Evolutionary conservation across 2,113 vertebrate genomes (phyloP).

Genomic region (Isichthys henryi): DNA sequence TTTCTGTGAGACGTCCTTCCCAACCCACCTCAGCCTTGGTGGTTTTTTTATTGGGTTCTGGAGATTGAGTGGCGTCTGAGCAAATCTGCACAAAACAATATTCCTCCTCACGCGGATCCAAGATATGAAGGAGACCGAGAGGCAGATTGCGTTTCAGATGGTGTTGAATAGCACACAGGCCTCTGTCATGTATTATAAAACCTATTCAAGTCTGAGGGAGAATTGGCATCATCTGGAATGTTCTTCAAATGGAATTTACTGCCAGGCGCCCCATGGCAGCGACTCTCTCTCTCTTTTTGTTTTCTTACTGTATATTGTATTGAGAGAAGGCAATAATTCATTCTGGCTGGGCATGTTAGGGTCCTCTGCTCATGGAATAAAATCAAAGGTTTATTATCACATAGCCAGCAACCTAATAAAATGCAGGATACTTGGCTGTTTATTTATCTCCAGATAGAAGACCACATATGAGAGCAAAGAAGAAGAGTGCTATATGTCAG

Average conservation of each 20-base stretch:
- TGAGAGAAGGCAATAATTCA: slow-evolving; percentile 16
- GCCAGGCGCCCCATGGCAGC: background rate
- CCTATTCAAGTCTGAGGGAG: slow-evolving; percentile 4
- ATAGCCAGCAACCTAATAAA: slow-evolving; percentile 32
- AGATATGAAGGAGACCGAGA: background rate
- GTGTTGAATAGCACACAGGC: slow-evolving; percentile 15
- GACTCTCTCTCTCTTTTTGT: background rate
- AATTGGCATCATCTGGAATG: slow-evolving; percentile 11
- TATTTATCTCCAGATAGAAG: slow-evolving; percentile 27
- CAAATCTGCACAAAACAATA: background rate
- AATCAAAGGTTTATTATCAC: slow-evolving; percentile 26
- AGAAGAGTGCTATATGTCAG: slow-evolving; percentile 21
- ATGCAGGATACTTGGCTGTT: slow-evolving; percentile 42
- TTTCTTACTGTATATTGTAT: slow-evolving; percentile 1
- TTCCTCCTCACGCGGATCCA: background rate
- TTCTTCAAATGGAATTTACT: slow-evolving; percentile 18
- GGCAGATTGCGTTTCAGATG: slow-evolving; percentile 18
- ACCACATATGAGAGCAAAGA: slow-evolving; percentile 21
- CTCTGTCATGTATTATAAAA: slow-evolving; percentile 3
- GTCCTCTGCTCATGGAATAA: slow-evolving; percentile 19
- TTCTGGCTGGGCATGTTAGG: slow-evolving; percentile 22
- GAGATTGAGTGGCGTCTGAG: background rate
- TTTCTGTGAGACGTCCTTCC: slow-evolving; percentile 1
- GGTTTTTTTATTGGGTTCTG: background rate
- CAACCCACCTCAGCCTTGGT: background rate